Evolutionary conservation across 1,140 invertebrate species (phyloP).

Genomic region (Battus philenor): DNA sequence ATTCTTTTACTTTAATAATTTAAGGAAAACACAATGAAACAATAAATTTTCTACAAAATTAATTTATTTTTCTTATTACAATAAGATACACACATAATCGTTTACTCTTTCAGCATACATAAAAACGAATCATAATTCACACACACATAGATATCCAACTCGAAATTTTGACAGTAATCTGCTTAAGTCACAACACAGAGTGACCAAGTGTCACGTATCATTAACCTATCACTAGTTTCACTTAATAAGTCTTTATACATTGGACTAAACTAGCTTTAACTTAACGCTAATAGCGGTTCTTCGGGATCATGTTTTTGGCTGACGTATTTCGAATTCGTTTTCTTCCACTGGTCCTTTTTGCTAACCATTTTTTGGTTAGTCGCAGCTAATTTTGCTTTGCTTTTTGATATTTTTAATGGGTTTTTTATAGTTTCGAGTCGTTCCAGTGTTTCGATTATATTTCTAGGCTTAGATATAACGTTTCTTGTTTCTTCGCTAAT

Average conservation of each 20-base stretch:
- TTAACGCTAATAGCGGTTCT: slow-evolving; percentile 69
- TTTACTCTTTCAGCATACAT: slow-evolving; percentile 17
- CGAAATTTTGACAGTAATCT: slow-evolving; percentile 56
- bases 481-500: slow-evolving; percentile 63
- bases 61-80: slow-evolving; percentile 54
- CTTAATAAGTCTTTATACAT: slow-evolving; percentile 62
- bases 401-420: slow-evolving; percentile 80
- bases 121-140: slow-evolving; percentile 21
- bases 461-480: slow-evolving; percentile 81
- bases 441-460: slow-evolving; percentile 87
- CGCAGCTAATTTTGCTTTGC: slow-evolving; percentile 77
- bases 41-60: slow-evolving; percentile 29
- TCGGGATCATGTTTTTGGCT: slow-evolving; percentile 62
- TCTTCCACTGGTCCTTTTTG: slow-evolving; percentile 69
- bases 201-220: slow-evolving; percentile 39
- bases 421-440: slow-evolving; percentile 78
- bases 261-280: slow-evolving; percentile 56
- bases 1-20: too few species aligned
- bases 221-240: slow-evolving; percentile 51
- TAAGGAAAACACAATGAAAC: too few species aligned
- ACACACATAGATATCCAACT: slow-evolving; percentile 40
- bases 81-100: slow-evolving; percentile 13
- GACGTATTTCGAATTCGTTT: slow-evolving; percentile 49
- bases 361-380: slow-evolving; percentile 55
- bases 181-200: slow-evolving; percentile 39